Conservation (phyloP, 2,797 vertebrate species). For the Hephaestus fuliginosus region DNA sequence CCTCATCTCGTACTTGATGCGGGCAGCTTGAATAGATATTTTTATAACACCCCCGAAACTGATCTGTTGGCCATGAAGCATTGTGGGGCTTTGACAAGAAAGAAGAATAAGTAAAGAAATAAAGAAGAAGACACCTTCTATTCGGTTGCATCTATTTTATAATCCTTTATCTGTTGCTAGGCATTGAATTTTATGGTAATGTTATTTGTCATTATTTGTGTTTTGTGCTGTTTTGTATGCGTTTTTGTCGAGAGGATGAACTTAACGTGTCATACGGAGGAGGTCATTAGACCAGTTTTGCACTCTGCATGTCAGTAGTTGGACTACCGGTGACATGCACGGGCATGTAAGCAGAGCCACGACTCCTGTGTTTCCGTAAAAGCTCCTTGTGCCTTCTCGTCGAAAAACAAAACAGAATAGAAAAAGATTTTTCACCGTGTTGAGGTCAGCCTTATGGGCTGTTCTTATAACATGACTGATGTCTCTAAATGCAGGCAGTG, state of each 20-base stretch:
- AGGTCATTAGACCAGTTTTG: constrained; percentile 1
- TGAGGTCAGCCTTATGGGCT: constrained; percentile 45
- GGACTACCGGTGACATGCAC: constrained; percentile 6
- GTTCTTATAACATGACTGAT: constrained; percentile 58
- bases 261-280: not conserved
- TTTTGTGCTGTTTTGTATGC: not conserved
- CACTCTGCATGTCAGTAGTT: not conserved
- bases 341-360: not conserved
- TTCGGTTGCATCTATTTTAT: not conserved
- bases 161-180: not conserved
- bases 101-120: not conserved
- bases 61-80: not conserved
- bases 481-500: constrained; percentile 59
- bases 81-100: not conserved
- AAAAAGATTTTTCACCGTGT: constrained; percentile 27
- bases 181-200: not conserved
- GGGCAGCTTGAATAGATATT: not conserved
- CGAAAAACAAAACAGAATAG: constrained; percentile 28
- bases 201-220: not conserved
- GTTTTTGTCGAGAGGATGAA: not conserved
- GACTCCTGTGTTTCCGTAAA: not conserved
- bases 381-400: constrained; percentile 19
- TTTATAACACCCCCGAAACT: not conserved
- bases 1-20: constrained; percentile 3
- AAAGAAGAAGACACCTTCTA: not conserved